phyloP scores from a whole-genome alignment of 2,797 vertebrate species.

The Helarctos malayanus region DNA sequence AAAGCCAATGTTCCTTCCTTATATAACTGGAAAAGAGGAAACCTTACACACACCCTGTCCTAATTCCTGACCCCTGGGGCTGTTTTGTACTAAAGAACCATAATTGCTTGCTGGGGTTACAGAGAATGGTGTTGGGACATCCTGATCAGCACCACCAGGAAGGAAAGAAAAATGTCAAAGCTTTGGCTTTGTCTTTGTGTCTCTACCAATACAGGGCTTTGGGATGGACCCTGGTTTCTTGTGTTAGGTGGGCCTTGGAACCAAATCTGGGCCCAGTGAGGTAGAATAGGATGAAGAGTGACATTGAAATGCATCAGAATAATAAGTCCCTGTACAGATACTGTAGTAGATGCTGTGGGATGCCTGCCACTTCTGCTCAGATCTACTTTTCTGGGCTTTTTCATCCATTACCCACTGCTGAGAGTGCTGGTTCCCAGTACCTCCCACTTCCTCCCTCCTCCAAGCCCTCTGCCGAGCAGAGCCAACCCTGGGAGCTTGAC shows the following conservation, averaged over 20 bases:
- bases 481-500: background rate
- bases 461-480: background rate
- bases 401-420: fast-evolving
- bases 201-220: background rate
- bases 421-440: background rate
- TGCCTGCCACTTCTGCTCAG: background rate
- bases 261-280: background rate
- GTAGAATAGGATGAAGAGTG: background rate
- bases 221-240: background rate
- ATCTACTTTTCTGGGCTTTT: background rate
- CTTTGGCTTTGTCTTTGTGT: background rate
- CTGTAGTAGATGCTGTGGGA: background rate
- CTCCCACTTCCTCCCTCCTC: background rate
- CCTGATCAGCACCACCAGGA: background rate
- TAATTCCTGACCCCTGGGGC: background rate
- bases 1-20: background rate
- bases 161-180: background rate
- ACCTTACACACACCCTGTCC: background rate
- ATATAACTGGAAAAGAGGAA: conserved; percentile 24
- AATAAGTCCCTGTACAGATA: background rate
- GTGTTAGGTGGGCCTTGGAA: too few species aligned
- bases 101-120: background rate
- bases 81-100: background rate
- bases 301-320: background rate
- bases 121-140: background rate